Conservation (phyloP, 1,140 invertebrate genomes). For the Aphaenogaster floridana region DNA sequence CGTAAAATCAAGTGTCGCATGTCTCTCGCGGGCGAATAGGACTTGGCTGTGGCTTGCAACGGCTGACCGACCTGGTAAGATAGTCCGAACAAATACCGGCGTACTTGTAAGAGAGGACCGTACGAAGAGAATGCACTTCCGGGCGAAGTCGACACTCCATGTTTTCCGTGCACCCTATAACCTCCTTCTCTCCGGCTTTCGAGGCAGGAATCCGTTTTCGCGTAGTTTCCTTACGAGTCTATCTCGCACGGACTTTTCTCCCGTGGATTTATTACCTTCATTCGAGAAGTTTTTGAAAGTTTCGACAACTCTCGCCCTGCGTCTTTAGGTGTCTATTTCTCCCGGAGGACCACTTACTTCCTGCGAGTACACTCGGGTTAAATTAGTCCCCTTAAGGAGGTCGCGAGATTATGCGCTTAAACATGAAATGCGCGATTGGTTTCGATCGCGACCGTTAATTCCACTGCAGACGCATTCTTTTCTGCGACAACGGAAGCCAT, state of each 20-base stretch:
- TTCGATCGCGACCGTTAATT: not conserved
- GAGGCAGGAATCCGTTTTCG: not conserved
- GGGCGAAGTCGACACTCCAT: slow-evolving; percentile 15
- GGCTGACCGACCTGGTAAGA: not conserved
- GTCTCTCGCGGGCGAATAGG: not conserved
- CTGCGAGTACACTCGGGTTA: not conserved
- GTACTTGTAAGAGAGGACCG: slow-evolving; percentile 16
- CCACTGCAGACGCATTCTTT: not conserved
- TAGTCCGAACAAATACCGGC: slow-evolving; percentile 8
- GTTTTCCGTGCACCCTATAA: not conserved
- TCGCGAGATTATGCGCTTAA: not conserved
- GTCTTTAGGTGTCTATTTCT: slow-evolving; percentile 8
- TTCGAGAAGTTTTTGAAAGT: slow-evolving; percentile 30
- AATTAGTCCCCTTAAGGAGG: not conserved
- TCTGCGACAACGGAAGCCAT: not conserved
- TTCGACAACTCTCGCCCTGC: not conserved
- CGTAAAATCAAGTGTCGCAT: slow-evolving; percentile 44
- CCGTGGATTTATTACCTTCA: slow-evolving; percentile 37
- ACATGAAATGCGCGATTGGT: not conserved
- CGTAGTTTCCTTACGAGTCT: not conserved
- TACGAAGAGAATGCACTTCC: not conserved
- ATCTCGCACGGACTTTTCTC: slow-evolving; percentile 12
- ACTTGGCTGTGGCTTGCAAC: slow-evolving; percentile 1
- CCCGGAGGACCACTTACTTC: not conserved
- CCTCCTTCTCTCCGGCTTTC: not conserved